Base-by-base conservation (phyloP, 1,140 invertebrate species). In the Bacillus rossius region DNA sequence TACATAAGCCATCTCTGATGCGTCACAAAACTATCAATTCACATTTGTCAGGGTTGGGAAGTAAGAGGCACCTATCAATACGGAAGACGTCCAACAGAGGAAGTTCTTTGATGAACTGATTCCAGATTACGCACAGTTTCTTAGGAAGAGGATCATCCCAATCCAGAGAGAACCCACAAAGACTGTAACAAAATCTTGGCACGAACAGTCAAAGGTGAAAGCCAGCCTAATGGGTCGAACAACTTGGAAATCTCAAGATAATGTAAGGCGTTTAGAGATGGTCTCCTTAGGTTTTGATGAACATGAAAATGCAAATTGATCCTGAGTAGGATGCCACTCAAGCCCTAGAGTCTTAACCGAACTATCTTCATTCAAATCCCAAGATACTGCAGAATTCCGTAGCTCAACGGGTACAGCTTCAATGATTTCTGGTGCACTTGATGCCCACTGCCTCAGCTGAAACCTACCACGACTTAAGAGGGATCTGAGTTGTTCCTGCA, bases 21-120 rank as follows among this genome's bases (percentile, higher is more conserved):
- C 66, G 54, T 72, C 72, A 4, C 54, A 61, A 61, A 73, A 74
- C 2, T 50, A 69, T 68, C 1, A 73, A 16, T 60, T 71, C 57
- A 20, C 63, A 41, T 13, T 37, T 14, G 16, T 8, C 47, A 8
- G 53, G 19, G 41, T 63, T 58, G 25, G 25, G 40, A 16, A 43
- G 16, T 16, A 54, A 56, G 8, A 63, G 47, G 34, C 52, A 62
- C 42, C 67, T 48, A 20, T 56, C 55, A 49, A 72, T 65, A 16
- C 22, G 17, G 3, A 63, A 20, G 20, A 50, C 8, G 3, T 60
- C 55, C 8, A 69, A 40, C 47, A 16, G 3, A 34, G 10, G 16
- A 48, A 62, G 29, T 50, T 64, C 8, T 7, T 17, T 25, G 13
- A 14, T 13, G 37, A 41, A 26, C 5, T 40, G 17, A 10, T 53